A percentile compares a stretch with the other conserved stretches of the same genome.
phyloP scores from a whole-genome alignment of 2,888 invertebrate species.

The Megalurothrips usitatus region DNA sequence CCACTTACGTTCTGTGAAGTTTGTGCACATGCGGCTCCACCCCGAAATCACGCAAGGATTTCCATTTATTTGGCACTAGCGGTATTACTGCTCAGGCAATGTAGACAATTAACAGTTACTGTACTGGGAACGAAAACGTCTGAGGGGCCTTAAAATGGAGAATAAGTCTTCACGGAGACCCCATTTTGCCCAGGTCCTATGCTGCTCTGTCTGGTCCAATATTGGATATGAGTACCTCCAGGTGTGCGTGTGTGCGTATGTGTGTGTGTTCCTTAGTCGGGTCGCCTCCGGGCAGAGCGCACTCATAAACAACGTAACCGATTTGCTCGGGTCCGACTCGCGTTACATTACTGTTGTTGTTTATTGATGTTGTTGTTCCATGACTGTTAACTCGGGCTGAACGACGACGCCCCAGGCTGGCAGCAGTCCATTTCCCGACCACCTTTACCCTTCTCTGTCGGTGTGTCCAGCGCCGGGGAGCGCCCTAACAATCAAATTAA shows the following conservation, averaged over 20 bases:
- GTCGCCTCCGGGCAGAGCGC: background rate
- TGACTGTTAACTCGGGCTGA: too few relatives aligned
- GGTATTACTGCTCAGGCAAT: too few relatives aligned
- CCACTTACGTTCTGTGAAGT: too few relatives aligned
- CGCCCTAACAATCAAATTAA: slow-evolving; percentile 15
- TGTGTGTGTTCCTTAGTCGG: background rate
- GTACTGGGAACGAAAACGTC: too few relatives aligned
- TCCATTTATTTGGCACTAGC: too few relatives aligned
- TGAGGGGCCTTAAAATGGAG: too few relatives aligned
- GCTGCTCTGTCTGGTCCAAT: background rate
- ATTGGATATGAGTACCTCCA: slow-evolving; percentile 19
- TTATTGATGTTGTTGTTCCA: too few relatives aligned
- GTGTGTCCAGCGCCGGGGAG: background rate
- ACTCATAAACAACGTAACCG: slow-evolving; percentile 11
- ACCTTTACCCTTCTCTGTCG: background rate
- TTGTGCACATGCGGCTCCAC: too few relatives aligned
- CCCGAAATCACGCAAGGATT: too few relatives aligned
- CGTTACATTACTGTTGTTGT: background rate
- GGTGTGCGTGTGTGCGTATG: background rate
- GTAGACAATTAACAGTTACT: too few relatives aligned
- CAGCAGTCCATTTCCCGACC: background rate
- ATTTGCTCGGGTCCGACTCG: slow-evolving; percentile 14
- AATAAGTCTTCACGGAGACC: too few relatives aligned
- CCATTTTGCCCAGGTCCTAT: background rate
- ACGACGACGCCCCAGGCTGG: too few relatives aligned